Conservation (phyloP, 53 echinoderm and acorn worm species). For the Holothuria leucospilota region DNA sequence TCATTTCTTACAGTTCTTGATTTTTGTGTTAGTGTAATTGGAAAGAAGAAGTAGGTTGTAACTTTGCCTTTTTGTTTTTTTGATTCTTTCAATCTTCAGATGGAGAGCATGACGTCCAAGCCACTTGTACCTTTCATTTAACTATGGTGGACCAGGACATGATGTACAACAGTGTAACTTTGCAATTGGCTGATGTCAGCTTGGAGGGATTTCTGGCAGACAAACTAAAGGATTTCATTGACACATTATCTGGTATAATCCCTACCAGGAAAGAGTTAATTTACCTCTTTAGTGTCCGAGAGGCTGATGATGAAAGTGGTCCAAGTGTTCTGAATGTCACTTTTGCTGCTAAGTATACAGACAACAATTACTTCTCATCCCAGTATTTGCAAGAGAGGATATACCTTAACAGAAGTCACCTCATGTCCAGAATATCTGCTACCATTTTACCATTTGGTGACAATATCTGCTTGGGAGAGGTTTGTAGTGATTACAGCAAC, state of each 20-base stretch:
- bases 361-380: slow-evolving; percentile 85
- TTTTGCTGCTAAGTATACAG: slow-evolving; percentile 86
- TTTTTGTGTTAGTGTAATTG: too few species aligned
- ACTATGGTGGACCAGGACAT: slow-evolving; percentile 90
- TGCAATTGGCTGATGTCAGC: slow-evolving; percentile 83
- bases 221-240: slow-evolving; percentile 80
- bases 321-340: slow-evolving; percentile 82
- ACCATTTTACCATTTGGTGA: slow-evolving; percentile 95
- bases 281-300: slow-evolving; percentile 88
- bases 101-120: slow-evolving; percentile 70
- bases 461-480: slow-evolving; percentile 92
- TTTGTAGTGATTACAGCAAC: slow-evolving; percentile 76
- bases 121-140: slow-evolving; percentile 74
- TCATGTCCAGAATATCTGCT: slow-evolving; percentile 74
- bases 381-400: slow-evolving; percentile 95
- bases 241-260: slow-evolving; percentile 87
- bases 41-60: too few species aligned
- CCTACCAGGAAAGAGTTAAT: slow-evolving; percentile 82
- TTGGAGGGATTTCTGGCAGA: slow-evolving; percentile 75
- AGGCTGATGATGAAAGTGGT: slow-evolving; percentile 58
- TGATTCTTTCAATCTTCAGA: slow-evolving; percentile 43
- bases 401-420: slow-evolving; percentile 86
- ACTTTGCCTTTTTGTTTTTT: too few species aligned
- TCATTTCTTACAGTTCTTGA: too few species aligned
- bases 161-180: slow-evolving; percentile 88